phyloP scores from a whole-genome alignment of 2,888 invertebrate species.

The Hydraecia micacea region DNA sequence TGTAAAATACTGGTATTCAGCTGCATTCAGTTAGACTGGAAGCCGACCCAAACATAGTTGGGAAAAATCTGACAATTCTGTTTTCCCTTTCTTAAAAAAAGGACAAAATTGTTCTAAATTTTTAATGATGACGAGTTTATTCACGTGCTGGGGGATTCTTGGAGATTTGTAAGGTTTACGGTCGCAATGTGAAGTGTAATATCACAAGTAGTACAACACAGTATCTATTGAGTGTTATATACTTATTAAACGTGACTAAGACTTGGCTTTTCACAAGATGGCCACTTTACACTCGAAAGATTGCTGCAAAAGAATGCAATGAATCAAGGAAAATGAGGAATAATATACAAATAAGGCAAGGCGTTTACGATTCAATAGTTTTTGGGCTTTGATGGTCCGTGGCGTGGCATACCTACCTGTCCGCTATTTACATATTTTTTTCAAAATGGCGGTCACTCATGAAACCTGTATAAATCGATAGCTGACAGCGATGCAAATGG shows the following conservation, averaged over 20 bases:
- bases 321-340: neutral
- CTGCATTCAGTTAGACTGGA: neutral
- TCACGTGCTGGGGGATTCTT: constrained; percentile 6
- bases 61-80: neutral
- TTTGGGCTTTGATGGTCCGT: too few species aligned
- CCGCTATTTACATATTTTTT: too few species aligned
- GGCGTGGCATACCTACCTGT: too few species aligned
- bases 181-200: constrained; percentile 15
- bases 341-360: neutral
- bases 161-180: neutral
- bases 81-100: neutral
- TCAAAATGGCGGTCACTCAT: too few species aligned
- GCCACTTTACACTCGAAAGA: neutral
- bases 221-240: constrained; percentile 28
- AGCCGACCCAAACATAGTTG: neutral
- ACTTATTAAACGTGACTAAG: constrained; percentile 23
- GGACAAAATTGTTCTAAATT: neutral
- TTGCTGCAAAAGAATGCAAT: neutral
- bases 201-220: constrained; percentile 13
- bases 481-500: too few species aligned
- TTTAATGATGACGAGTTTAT: neutral
- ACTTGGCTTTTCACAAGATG: neutral
- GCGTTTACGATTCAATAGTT: too few species aligned
- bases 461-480: too few species aligned
- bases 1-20: neutral